Percentiles rank a stretch among this genome's conserved stretches.
phyloP scores from a whole-genome alignment of 2,797 vertebrate species.

The Synaphobranchus kaupii region DNA sequence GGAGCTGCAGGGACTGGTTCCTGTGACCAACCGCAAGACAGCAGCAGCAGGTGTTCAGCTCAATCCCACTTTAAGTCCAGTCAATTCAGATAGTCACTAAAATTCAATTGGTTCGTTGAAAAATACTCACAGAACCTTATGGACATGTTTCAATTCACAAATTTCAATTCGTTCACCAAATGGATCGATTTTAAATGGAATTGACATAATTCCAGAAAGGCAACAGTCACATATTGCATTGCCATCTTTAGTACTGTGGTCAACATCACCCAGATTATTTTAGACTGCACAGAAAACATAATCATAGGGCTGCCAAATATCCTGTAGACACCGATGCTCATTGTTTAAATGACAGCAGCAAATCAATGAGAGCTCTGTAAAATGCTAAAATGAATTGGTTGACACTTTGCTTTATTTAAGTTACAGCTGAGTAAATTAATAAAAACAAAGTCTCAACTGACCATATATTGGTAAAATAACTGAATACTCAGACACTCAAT shows the following conservation, averaged over 20 bases:
- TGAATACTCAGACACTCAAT: not conserved
- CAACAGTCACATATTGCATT: not conserved
- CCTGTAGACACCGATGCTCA: not conserved
- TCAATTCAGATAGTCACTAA: not conserved
- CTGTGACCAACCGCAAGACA: slow-evolving; percentile 57
- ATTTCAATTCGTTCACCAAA: not conserved
- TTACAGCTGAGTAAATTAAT: not conserved
- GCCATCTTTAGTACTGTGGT: not conserved
- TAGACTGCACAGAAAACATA: not conserved
- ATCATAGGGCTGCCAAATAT: not conserved
- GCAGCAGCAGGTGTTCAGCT: not conserved
- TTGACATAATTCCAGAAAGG: not conserved
- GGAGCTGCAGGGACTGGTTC: slow-evolving; percentile 96
- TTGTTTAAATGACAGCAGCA: not conserved
- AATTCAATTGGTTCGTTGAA: not conserved
- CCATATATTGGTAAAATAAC: not conserved
- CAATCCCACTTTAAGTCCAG: not conserved
- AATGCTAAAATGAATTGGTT: not conserved
- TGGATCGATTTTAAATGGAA: not conserved
- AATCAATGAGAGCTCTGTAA: not conserved
- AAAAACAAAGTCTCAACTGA: not conserved
- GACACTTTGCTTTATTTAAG: not conserved
- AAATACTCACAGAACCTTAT: not conserved
- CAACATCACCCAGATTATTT: not conserved
- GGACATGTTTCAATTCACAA: not conserved